phyloP scores from a whole-genome alignment of 2,888 invertebrate species.

The Zonitis immaculata region DNA sequence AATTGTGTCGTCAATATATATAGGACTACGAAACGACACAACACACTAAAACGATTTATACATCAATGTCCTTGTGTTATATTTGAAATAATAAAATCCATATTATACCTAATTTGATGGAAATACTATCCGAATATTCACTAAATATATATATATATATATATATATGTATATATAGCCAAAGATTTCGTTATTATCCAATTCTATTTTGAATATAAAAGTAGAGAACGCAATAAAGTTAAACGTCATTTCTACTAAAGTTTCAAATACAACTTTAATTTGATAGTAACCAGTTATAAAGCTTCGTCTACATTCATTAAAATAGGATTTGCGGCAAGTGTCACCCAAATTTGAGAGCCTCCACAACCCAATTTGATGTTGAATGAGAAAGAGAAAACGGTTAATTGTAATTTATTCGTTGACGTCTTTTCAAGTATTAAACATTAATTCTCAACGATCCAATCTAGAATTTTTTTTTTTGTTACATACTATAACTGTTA shows the following conservation, averaged over 20 bases:
- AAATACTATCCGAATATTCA: background rate
- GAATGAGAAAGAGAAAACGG: conserved; percentile 4
- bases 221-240: conserved; percentile 22
- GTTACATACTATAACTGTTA: background rate
- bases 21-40: background rate
- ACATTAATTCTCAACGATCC: background rate
- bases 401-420: conserved; percentile 18
- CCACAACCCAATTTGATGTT: conserved; percentile 12
- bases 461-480: background rate
- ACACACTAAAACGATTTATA: background rate
- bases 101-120: background rate
- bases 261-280: conserved; percentile 25
- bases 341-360: conserved; percentile 17
- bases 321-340: conserved; percentile 24
- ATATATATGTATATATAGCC: no score
- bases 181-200: no score
- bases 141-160: no score
- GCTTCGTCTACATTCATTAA: conserved; percentile 24
- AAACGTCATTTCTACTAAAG: conserved; percentile 23
- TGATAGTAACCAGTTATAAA: conserved; percentile 21
- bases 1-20: conserved; percentile 29
- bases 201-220: no score
- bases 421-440: background rate
- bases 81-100: no score
- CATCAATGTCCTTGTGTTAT: background rate